phyloP scores from a whole-genome alignment of 1,140 invertebrate genomes.

The Phortica variegata region DNA sequence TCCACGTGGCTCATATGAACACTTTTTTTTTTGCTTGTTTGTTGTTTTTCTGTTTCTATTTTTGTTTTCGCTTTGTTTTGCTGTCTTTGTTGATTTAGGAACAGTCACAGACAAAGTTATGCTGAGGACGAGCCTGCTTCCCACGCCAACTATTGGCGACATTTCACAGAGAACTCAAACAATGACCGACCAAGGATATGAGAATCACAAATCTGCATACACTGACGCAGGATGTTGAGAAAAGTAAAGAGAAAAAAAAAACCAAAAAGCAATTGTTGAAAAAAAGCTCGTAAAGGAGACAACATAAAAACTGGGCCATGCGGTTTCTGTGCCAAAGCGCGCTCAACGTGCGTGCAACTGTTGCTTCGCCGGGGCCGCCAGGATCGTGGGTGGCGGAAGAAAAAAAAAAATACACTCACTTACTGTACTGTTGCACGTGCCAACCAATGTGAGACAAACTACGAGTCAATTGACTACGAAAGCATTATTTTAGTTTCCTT shows the following conservation, averaged over 20 bases:
- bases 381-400: slow-evolving; percentile 34
- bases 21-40: not conserved
- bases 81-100: slow-evolving; percentile 27
- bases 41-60: slow-evolving; percentile 3
- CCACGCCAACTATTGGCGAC: not conserved
- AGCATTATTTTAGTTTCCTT: slow-evolving; percentile 21
- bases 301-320: slow-evolving; percentile 33
- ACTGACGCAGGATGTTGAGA: not conserved
- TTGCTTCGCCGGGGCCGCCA: no score
- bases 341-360: slow-evolving; percentile 14
- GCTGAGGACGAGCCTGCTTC: not conserved
- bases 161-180: slow-evolving; percentile 7
- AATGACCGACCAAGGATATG: slow-evolving; percentile 1
- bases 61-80: slow-evolving; percentile 27
- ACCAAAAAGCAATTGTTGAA: slow-evolving; percentile 16
- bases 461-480: no score
- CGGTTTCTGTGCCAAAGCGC: slow-evolving; percentile 39
- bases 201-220: not conserved
- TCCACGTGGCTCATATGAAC: not conserved
- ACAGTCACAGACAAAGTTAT: not conserved
- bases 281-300: no score
- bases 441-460: no score
- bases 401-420: slow-evolving; percentile 40
- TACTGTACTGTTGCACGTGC: slow-evolving; percentile 26
- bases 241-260: slow-evolving; percentile 10